A percentile compares a stretch with the other conserved stretches of the same genome.
These are phyloP conservation scores for Chironomus riparius DNA, from an alignment of 2,888 invertebrate genomes.

Conservation along the genomic window DNA sequence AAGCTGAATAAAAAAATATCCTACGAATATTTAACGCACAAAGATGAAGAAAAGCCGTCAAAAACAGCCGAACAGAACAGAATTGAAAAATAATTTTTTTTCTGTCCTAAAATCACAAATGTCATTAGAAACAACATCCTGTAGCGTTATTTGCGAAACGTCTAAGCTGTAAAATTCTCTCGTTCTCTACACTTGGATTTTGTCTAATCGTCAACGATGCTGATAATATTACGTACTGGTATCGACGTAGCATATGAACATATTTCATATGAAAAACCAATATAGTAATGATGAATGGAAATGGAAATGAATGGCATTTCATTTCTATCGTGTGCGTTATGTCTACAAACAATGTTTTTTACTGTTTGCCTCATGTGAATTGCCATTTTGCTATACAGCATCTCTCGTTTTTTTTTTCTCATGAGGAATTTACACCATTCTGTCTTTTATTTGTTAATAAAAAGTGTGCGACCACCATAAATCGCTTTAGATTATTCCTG, in stretches of 20 bases:
- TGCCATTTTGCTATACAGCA: background rate
- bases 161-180: background rate
- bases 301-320: background rate
- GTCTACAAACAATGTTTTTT: background rate
- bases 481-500: background rate
- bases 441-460: background rate
- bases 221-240: background rate
- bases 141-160: conserved; percentile 3
- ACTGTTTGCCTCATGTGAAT: background rate
- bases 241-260: background rate
- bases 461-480: background rate
- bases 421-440: background rate
- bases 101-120: conserved; percentile 7
- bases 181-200: background rate
- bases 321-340: background rate
- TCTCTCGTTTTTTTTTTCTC: background rate
- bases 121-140: conserved; percentile 22
- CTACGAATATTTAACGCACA: too few relatives aligned
- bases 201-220: background rate
- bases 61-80: background rate
- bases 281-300: background rate
- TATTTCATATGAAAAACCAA: background rate
- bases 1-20: too few relatives aligned
- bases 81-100: too few relatives aligned
- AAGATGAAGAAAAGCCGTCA: too few relatives aligned